phyloP scores from a whole-genome alignment of 2,888 invertebrate species.

The Nephrocerus scutellatus region DNA sequence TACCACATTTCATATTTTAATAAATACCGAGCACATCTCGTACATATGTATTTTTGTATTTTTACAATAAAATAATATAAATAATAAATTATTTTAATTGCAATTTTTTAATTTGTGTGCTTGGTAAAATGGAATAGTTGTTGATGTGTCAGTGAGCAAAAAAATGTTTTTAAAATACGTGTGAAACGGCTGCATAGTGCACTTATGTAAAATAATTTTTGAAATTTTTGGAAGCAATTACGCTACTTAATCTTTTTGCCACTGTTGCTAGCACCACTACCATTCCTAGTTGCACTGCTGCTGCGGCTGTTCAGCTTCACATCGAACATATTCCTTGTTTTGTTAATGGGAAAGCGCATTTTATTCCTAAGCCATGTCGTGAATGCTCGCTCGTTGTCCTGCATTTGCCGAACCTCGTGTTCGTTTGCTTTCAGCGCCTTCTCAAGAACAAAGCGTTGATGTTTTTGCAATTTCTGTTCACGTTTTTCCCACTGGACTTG shows the following conservation, averaged over 20 bases:
- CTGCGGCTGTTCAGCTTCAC: constrained; percentile 26
- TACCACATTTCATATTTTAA: too few species aligned
- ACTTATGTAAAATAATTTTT: too few species aligned
- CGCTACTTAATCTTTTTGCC: constrained; percentile 18
- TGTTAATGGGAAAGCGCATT: constrained; percentile 45
- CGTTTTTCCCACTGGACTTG: constrained; percentile 48
- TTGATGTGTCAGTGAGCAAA: too few species aligned
- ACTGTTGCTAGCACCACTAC: constrained; percentile 18
- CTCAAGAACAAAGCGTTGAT: constrained; percentile 32
- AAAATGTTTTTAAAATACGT: too few species aligned
- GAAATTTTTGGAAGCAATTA: constrained; percentile 7
- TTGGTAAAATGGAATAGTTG: too few species aligned
- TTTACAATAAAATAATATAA: too few species aligned
- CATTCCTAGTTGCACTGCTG: constrained; percentile 21
- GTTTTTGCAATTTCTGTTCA: constrained; percentile 41
- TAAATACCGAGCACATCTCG: too few species aligned
- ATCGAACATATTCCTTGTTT: constrained; percentile 47
- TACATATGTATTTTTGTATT: too few species aligned
- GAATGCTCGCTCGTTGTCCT: constrained; percentile 52
- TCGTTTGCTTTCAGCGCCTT: constrained; percentile 44
- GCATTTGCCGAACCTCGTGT: constrained; percentile 46
- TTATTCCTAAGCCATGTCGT: constrained; percentile 51
- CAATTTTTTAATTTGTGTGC: too few species aligned
- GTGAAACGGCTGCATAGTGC: too few species aligned
- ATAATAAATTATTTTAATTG: too few species aligned